Evolutionary conservation across 2,888 invertebrate genomes (phyloP), one percentile per base, ranked within the genome.

Genomic region (Zelleria hepariella): DNA sequence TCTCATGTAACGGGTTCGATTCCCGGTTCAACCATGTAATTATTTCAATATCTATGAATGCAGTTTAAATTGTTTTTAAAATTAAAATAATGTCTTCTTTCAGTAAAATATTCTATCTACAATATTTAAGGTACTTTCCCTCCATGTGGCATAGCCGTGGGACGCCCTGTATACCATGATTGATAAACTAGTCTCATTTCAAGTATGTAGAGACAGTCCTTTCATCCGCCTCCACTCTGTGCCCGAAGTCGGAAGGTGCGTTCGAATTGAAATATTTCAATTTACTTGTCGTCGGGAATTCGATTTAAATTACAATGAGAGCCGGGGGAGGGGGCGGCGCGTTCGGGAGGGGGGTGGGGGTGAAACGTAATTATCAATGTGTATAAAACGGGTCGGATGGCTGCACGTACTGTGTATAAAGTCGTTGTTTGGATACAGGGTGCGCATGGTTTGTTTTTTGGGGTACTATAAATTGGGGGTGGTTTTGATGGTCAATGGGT

Each of bases 271-370:
- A 85, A 86, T 86, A 87, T 87, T 87, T 86, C 86, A 85, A 87
- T 87, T 85, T 84, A 75, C 79, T 82, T 82, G 85, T 82, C 78
- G 83, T 70, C 77, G 79, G 80, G 85, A 85, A 86, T 85, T 84
- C 85, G 75, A 86, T 86, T 86, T 86, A 86, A 86, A 86, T 86
- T 84, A 86, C 86, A 87, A 86, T 86, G 84, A 81, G 80, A 69
- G 68, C 66, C 63, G 67, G 62, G 62, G 61, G 66, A 61, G 58
- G 64, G 62, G 61, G 58, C 62, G 57, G 62, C 53, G 57, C 61
- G 63, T 21, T 61, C 56, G 59, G 59, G 62, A 26, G 15, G 61
- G 59, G 54, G 58, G 61, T 62, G 59, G 48, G 59, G 55, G 62
- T 47, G 63, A 32, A 64, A 63, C 66, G 74, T 78, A 79, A 83